A percentile compares a stretch with the other conserved stretches of the same genome.
phyloP scores from a whole-genome alignment of 2,888 invertebrate genomes.

The Germaria angustata region DNA sequence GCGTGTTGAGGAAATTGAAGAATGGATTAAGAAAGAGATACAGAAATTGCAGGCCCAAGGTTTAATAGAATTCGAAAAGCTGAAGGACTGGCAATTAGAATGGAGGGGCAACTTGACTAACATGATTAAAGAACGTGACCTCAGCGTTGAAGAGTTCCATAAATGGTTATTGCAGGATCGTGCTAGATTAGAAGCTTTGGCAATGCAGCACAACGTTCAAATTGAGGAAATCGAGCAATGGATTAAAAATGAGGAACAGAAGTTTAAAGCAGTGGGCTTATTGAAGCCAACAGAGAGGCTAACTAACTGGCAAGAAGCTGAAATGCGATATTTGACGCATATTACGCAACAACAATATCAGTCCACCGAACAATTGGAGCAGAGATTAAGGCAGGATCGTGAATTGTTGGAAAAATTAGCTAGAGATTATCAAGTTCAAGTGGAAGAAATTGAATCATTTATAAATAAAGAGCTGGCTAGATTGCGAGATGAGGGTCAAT shows the following conservation, averaged over 20 bases:
- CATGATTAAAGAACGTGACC: slow-evolving; percentile 76
- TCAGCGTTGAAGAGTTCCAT: slow-evolving; percentile 77
- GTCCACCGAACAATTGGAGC: slow-evolving; percentile 77
- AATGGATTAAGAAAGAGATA: slow-evolving; percentile 77
- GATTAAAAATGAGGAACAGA: slow-evolving; percentile 75
- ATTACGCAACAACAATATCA: slow-evolving; percentile 75
- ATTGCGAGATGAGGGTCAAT: slow-evolving; percentile 75
- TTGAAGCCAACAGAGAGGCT: slow-evolving; percentile 76
- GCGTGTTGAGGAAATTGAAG: slow-evolving; percentile 77
- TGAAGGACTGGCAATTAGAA: slow-evolving; percentile 76
- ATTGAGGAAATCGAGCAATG: slow-evolving; percentile 78
- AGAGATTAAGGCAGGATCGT: slow-evolving; percentile 76
- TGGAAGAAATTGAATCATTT: slow-evolving; percentile 77
- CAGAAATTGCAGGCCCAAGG: slow-evolving; percentile 75
- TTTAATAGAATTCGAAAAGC: slow-evolving; percentile 73
- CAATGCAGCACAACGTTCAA: slow-evolving; percentile 76
- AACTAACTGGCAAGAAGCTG: slow-evolving; percentile 77
- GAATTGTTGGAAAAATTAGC: slow-evolving; percentile 75
- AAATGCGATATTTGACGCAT: slow-evolving; percentile 76
- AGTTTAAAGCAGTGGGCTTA: slow-evolving; percentile 76
- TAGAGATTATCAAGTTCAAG: slow-evolving; percentile 77
- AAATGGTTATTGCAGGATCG: slow-evolving; percentile 76
- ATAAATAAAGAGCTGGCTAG: slow-evolving; percentile 77
- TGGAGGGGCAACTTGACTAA: slow-evolving; percentile 76
- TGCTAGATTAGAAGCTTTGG: slow-evolving; percentile 73